These are phyloP conservation scores for Anhinga rufa DNA, from an alignment of 2,113 vertebrate genomes.

Conservation along the genomic window DNA sequence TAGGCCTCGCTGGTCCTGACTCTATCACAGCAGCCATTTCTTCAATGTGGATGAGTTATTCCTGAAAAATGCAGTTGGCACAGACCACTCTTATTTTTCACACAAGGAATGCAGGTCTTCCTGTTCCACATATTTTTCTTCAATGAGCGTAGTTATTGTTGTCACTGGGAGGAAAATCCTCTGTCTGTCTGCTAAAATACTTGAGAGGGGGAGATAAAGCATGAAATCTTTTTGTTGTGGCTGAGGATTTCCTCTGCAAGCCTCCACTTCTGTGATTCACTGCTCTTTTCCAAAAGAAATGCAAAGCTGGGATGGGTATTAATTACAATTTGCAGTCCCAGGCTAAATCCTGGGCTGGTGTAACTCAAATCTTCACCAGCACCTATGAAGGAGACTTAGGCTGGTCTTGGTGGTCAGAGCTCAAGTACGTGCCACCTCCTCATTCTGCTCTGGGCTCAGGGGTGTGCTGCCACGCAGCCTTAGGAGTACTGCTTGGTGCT, in stretches of 20 bases:
- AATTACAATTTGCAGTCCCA: accelerated
- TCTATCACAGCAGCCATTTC: background rate
- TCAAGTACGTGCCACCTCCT: background rate
- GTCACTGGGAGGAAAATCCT: conserved; percentile 55
- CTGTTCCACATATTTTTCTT: conserved; percentile 54
- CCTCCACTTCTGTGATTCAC: background rate
- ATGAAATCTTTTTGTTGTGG: conserved; percentile 39
- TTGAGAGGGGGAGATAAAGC: conserved; percentile 44
- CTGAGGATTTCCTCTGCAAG: conserved; percentile 51
- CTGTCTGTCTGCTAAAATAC: conserved; percentile 24
- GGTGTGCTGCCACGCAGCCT: background rate
- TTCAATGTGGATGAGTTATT: conserved; percentile 23
- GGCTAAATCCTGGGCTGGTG: background rate
- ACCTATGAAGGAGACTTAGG: background rate
- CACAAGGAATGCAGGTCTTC: conserved; percentile 50
- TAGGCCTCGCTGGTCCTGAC: background rate
- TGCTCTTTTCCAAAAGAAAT: background rate
- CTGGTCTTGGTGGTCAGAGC: background rate
- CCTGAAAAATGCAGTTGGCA: conserved; percentile 45
- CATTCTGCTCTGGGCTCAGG: background rate
- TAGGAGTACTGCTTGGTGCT: accelerated
- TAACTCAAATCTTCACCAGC: accelerated
- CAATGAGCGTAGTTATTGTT: conserved; percentile 51
- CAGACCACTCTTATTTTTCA: conserved; percentile 37
- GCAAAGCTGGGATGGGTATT: background rate